These are phyloP conservation scores for Zaprionus tsacasi DNA, from an alignment of 1,140 invertebrate genomes.

Conservation along the genomic window DNA sequence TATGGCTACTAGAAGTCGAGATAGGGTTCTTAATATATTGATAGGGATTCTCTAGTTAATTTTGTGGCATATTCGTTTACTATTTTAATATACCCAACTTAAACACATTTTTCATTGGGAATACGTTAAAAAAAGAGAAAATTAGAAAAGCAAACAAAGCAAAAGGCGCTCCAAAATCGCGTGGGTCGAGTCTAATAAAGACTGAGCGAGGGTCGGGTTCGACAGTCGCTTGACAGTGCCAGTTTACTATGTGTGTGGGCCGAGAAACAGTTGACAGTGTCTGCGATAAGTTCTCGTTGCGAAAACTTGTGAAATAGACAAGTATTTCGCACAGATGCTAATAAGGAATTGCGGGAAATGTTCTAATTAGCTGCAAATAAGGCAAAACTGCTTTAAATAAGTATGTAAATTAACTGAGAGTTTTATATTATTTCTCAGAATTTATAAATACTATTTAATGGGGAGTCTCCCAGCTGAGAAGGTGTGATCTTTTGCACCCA, in stretches of 20 bases:
- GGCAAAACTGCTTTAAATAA: background rate
- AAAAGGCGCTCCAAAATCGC: conserved; percentile 13
- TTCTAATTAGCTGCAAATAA: background rate
- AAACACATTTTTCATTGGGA: background rate
- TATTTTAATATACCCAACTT: background rate
- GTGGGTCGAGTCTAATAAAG: conserved; percentile 24
- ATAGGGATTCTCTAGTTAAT: no score
- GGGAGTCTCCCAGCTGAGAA: background rate
- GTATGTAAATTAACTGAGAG: background rate
- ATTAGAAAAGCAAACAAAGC: conserved; percentile 9
- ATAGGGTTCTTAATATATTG: no score
- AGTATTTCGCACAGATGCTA: background rate
- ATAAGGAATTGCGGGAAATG: background rate
- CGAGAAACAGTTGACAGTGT: conserved; percentile 14
- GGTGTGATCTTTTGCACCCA: background rate
- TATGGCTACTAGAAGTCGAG: background rate
- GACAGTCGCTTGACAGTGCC: background rate
- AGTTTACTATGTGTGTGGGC: conserved; percentile 11
- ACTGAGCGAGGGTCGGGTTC: background rate
- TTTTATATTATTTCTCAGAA: background rate
- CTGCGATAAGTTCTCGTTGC: background rate
- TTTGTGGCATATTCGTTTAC: background rate
- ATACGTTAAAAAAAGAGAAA: background rate
- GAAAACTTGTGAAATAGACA: background rate
- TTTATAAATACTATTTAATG: background rate